Percentiles rank a stretch among this genome's conserved stretches.
Conservation (phyloP, 1,140 invertebrate genomes). For the Eupristina koningsbergeri region DNA sequence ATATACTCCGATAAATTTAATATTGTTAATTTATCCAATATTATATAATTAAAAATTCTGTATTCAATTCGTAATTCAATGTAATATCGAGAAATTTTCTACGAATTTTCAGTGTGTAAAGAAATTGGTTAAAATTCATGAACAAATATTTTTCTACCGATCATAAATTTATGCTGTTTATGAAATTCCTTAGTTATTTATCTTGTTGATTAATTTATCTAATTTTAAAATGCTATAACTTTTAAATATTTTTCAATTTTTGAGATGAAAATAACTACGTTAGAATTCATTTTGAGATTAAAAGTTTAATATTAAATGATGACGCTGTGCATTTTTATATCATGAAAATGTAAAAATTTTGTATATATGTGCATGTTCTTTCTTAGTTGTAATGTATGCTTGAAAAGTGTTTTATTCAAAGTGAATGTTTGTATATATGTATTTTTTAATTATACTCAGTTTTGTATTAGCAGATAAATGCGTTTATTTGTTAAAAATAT, state of each 20-base stretch:
- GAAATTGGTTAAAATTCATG: neutral
- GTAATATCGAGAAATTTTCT: too few species aligned
- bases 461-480: neutral
- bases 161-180: too few species aligned
- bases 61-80: neutral
- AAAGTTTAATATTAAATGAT: neutral
- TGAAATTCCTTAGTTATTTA: neutral
- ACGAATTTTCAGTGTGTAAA: neutral
- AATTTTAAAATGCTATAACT: neutral
- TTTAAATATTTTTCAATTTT: neutral
- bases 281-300: conserved; percentile 20
- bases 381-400: neutral
- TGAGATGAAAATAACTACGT: neutral
- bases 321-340: conserved; percentile 3
- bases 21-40: neutral
- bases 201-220: neutral
- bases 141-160: neutral
- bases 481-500: neutral
- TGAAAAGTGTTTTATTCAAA: conserved; percentile 13
- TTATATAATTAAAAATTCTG: neutral
- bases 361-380: conserved; percentile 26
- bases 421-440: conserved; percentile 24
- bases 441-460: conserved; percentile 4
- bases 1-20: neutral
- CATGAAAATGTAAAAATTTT: conserved; percentile 36